phyloP scores from a whole-genome alignment of 2,113 vertebrate species.

The Hypocryptadius cinnamomeus region DNA sequence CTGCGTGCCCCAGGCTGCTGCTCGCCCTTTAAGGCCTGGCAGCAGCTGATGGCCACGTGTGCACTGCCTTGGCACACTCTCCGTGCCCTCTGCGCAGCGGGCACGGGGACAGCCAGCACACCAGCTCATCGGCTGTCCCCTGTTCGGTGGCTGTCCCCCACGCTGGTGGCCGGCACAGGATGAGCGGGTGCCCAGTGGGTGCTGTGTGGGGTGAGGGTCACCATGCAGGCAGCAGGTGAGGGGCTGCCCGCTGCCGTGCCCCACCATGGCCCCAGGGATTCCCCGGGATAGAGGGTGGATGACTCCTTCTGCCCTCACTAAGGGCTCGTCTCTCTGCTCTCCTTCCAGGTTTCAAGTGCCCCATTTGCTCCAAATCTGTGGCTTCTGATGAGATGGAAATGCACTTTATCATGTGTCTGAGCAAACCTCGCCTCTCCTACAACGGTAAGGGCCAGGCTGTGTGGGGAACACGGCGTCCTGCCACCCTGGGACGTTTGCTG shows the following conservation, averaged over 20 bases:
- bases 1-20: not conserved
- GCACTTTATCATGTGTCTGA: constrained; percentile 99
- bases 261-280: not conserved
- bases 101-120: not conserved
- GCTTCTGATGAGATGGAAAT: constrained; percentile 98
- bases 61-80: not conserved
- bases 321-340: not conserved
- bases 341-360: constrained; percentile 95
- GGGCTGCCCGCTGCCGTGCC: not conserved
- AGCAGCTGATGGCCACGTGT: constrained; percentile 56
- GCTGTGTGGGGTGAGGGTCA: not conserved
- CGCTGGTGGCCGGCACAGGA: not conserved
- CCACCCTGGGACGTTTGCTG: not conserved
- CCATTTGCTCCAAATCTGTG: constrained; percentile 99
- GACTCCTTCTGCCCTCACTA: not conserved
- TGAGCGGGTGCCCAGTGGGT: not conserved
- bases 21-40: constrained; percentile 43
- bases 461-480: not conserved
- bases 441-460: constrained; percentile 78
- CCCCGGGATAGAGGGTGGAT: rapidly evolving
- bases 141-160: not conserved
- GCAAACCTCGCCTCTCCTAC: constrained; percentile 98
- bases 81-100: not conserved
- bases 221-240: constrained; percentile 52
- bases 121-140: not conserved